These are phyloP conservation scores for Ephestia elutella DNA, from an alignment of 1,140 invertebrate genomes.

Conservation along the genomic window DNA sequence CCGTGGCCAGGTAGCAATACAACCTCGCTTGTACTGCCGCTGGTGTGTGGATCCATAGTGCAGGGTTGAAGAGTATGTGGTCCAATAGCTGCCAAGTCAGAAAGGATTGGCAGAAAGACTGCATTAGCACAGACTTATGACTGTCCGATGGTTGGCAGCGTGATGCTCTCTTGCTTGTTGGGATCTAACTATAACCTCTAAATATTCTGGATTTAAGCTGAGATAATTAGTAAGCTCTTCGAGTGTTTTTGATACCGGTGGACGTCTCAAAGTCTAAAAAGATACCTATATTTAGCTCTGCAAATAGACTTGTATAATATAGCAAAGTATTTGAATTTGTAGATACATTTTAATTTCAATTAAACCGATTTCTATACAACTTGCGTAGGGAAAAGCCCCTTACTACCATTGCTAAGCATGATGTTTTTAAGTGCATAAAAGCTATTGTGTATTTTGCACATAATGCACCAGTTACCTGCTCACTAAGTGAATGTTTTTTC, in stretches of 20 bases:
- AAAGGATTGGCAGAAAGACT: slow-evolving; percentile 69
- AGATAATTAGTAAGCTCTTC: too few relatives aligned
- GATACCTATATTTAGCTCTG: too few relatives aligned
- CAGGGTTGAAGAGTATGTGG: slow-evolving; percentile 98
- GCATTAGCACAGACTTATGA: slow-evolving; percentile 60
- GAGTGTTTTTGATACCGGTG: too few relatives aligned
- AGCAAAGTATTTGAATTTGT: too few relatives aligned
- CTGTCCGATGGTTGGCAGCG: slow-evolving; percentile 67
- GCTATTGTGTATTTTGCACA: slow-evolving; percentile 4
- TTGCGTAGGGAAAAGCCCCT: neutral
- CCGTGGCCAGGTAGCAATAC: slow-evolving; percentile 97
- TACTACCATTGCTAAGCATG: neutral
- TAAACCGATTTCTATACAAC: neutral
- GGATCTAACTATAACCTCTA: neutral
- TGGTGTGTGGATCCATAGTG: slow-evolving; percentile 98
- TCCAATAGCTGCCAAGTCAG: slow-evolving; percentile 94
- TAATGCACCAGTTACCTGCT: neutral
- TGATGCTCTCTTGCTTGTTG: slow-evolving; percentile 52
- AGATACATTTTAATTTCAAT: too few relatives aligned
- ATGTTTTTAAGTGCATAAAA: neutral
- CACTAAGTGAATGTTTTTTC: slow-evolving; percentile 9
- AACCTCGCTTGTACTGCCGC: slow-evolving; percentile 96
- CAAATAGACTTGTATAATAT: too few relatives aligned
- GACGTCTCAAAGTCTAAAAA: too few relatives aligned
- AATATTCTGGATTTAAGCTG: too few relatives aligned